Conservation (phyloP, 2,888 invertebrate species). For the Cephus spinipes region DNA sequence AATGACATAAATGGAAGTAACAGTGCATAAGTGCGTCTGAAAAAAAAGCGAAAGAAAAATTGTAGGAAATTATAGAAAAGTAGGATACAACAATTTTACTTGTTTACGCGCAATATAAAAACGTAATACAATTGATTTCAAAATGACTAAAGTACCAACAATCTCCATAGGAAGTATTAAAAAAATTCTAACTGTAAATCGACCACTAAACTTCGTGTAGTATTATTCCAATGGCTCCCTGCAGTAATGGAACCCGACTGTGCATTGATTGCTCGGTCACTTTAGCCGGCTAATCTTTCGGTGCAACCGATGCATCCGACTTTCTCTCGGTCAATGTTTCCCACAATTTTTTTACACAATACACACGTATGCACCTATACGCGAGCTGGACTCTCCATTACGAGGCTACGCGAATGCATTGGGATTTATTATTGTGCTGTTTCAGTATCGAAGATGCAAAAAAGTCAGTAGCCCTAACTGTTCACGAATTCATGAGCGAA, state of each 20-base stretch:
- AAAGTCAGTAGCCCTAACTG: background rate
- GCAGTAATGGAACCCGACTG: conserved; percentile 11
- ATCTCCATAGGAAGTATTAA: background rate
- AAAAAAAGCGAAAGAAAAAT: background rate
- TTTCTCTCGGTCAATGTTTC: conserved; percentile 44
- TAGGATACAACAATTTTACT: background rate
- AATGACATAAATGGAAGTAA: background rate
- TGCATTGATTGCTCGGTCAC: conserved; percentile 30
- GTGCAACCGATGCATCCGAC: conserved; percentile 47
- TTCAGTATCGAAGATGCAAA: background rate
- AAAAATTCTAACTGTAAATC: background rate
- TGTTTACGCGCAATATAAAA: background rate
- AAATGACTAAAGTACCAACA: background rate
- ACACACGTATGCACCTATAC: background rate
- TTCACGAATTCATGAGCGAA: background rate
- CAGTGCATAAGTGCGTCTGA: background rate
- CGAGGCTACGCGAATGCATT: background rate
- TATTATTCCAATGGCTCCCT: conserved; percentile 13
- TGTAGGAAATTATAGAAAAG: background rate
- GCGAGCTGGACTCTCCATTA: background rate
- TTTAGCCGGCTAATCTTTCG: conserved; percentile 49
- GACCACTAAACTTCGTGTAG: background rate
- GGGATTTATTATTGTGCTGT: background rate
- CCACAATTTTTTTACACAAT: background rate
- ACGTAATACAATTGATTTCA: background rate